Evolutionary conservation across 2,888 invertebrate species (phyloP).

Genomic region (Apocheima hispidaria): DNA sequence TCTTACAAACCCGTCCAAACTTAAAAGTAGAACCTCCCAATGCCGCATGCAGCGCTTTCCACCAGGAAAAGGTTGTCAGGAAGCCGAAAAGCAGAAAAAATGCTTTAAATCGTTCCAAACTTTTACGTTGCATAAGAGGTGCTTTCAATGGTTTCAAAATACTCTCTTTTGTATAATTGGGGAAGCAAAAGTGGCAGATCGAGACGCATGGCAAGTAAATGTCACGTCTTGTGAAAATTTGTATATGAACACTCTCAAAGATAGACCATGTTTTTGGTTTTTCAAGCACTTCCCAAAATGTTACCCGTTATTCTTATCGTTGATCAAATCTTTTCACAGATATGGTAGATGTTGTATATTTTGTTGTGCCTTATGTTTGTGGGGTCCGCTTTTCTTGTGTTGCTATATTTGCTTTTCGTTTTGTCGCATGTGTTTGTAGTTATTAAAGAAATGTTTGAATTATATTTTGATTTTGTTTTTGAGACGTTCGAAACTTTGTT

Average conservation of each 20-base stretch:
- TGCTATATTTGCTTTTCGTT: slow-evolving; percentile 2
- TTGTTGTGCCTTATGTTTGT: background rate
- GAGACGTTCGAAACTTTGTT: background rate
- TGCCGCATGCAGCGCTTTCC: background rate
- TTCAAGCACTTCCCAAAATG: slow-evolving; percentile 1
- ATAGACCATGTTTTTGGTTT: background rate
- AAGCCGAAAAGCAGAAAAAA: background rate
- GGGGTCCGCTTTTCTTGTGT: slow-evolving; percentile 5
- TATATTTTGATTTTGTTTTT: background rate
- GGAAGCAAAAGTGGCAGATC: background rate
- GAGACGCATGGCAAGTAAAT: background rate
- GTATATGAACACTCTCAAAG: background rate
- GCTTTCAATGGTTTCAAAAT: background rate
- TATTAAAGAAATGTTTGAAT: background rate
- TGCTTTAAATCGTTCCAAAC: background rate
- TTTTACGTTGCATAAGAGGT: background rate
- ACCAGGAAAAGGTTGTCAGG: too few species aligned
- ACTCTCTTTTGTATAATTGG: background rate
- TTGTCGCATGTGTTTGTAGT: background rate
- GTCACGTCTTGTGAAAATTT: background rate
- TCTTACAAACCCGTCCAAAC: background rate
- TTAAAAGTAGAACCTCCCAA: background rate
- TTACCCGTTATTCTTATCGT: background rate
- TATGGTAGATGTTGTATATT: background rate
- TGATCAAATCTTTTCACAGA: background rate